Evolutionary conservation across 2,797 vertebrate genomes (phyloP).

Genomic region (Centroberyx gerrardi): DNA sequence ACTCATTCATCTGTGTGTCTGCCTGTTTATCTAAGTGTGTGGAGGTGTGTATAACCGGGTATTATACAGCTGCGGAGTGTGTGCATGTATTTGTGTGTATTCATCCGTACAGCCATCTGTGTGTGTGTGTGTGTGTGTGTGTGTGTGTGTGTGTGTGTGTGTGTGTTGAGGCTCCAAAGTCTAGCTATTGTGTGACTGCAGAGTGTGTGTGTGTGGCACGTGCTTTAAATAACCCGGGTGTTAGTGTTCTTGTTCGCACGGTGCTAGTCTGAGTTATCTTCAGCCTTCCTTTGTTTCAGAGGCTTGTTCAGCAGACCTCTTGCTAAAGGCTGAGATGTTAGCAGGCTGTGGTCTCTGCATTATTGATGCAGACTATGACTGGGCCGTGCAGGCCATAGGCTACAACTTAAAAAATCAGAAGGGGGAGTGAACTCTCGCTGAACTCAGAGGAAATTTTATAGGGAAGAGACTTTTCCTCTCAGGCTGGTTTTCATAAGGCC

Average conservation of each 20-base stretch:
- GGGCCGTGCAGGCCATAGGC: conserved; percentile 63
- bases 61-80: conserved; percentile 10
- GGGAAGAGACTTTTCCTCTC: conserved; percentile 22
- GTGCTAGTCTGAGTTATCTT: conserved; percentile 49
- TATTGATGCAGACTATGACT: conserved; percentile 76
- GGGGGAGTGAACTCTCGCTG: conserved; percentile 72
- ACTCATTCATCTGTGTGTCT: conserved; percentile 27
- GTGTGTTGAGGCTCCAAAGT: not conserved
- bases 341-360: conserved; percentile 70
- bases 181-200: not conserved
- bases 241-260: conserved; percentile 36
- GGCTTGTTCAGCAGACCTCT: conserved; percentile 45
- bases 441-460: conserved; percentile 63
- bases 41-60: conserved; percentile 21
- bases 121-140: conserved; percentile 1
- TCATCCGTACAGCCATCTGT: not conserved
- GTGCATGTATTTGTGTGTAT: conserved; percentile 16
- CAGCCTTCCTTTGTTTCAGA: conserved; percentile 50
- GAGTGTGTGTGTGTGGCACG: not conserved
- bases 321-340: conserved; percentile 63
- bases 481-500: conserved; percentile 20
- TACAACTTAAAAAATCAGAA: conserved; percentile 61
- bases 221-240: conserved; percentile 34
- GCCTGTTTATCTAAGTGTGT: not conserved
- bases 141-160: not conserved